Evolutionary conservation across 1,140 invertebrate genomes (phyloP).

Genomic region (Leptinotarsa lineolata): DNA sequence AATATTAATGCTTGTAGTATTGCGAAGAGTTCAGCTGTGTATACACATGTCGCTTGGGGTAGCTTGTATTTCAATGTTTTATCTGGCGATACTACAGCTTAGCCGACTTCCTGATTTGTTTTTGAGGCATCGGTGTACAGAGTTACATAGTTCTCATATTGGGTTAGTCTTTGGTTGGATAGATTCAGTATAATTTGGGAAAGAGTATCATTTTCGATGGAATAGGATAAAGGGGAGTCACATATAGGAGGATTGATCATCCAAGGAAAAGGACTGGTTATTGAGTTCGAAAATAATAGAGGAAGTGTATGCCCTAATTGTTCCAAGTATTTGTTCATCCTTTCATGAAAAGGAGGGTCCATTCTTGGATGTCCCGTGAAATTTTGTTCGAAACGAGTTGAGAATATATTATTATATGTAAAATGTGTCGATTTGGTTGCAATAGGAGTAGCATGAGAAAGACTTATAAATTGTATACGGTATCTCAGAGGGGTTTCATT

Average conservation of each 20-base stretch:
- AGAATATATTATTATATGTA: not conserved
- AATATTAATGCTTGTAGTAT: not conserved
- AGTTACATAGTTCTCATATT: not conserved
- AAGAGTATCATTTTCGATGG: not conserved
- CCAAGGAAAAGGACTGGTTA: not conserved
- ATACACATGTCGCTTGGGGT: not conserved
- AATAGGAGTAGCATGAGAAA: not conserved
- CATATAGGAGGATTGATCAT: not conserved
- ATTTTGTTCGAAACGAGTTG: not conserved
- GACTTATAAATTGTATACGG: not conserved
- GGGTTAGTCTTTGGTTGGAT: not conserved
- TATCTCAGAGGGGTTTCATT: not conserved
- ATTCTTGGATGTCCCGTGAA: not conserved
- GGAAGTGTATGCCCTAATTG: not conserved
- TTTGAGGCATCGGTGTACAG: not conserved
- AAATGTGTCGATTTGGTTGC: not conserved
- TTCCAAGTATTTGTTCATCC: not conserved
- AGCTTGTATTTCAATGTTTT: not conserved
- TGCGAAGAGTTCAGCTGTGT: not conserved
- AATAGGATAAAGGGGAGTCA: not conserved
- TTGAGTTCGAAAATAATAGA: not conserved
- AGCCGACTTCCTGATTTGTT: not conserved
- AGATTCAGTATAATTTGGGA: not conserved
- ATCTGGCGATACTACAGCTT: not conserved
- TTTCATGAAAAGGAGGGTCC: not conserved